Evolutionary conservation across 2,888 invertebrate genomes (phyloP).

Genomic region (Zygothrica quintamaculata): DNA sequence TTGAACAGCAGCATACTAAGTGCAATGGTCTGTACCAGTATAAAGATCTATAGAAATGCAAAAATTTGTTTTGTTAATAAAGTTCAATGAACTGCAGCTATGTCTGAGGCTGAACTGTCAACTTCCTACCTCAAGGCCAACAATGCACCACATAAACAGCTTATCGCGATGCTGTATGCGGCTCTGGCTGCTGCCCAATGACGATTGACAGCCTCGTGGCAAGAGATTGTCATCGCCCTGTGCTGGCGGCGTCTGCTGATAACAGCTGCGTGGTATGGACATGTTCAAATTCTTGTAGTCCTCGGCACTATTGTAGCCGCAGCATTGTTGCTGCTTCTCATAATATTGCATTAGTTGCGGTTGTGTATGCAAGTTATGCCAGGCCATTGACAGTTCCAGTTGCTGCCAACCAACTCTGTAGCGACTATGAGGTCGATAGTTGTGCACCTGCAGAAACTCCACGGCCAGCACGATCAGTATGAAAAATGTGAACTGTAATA

Average conservation of each 20-base stretch:
- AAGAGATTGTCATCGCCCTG: constrained; percentile 34
- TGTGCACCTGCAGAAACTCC: constrained; percentile 77
- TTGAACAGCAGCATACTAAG: constrained; percentile 61
- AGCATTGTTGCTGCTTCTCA: constrained; percentile 70
- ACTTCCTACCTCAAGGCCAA: constrained; percentile 70
- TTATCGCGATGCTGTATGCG: constrained; percentile 70
- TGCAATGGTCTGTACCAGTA: constrained; percentile 56
- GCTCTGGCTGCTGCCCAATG: constrained; percentile 59
- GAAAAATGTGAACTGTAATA: constrained; percentile 72
- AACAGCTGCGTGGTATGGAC: constrained; percentile 72
- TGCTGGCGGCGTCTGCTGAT: constrained; percentile 39
- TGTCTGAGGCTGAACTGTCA: constrained; percentile 17
- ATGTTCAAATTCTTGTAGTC: constrained; percentile 70
- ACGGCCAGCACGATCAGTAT: constrained; percentile 70
- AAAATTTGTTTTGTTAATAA: constrained; percentile 6
- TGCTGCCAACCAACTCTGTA: constrained; percentile 61
- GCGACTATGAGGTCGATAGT: constrained; percentile 64
- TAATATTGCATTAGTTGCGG: constrained; percentile 66
- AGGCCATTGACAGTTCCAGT: constrained; percentile 65
- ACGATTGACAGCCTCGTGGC: constrained; percentile 66
- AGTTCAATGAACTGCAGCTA: constrained; percentile 36
- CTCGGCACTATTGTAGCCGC: constrained; percentile 64
- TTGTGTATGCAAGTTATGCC: constrained; percentile 62
- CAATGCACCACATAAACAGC: constrained; percentile 73
- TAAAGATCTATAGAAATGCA: constrained; percentile 51